Evolutionary conservation across 2,888 invertebrate genomes (phyloP).

Genomic region (Drosophila buzzatii): DNA sequence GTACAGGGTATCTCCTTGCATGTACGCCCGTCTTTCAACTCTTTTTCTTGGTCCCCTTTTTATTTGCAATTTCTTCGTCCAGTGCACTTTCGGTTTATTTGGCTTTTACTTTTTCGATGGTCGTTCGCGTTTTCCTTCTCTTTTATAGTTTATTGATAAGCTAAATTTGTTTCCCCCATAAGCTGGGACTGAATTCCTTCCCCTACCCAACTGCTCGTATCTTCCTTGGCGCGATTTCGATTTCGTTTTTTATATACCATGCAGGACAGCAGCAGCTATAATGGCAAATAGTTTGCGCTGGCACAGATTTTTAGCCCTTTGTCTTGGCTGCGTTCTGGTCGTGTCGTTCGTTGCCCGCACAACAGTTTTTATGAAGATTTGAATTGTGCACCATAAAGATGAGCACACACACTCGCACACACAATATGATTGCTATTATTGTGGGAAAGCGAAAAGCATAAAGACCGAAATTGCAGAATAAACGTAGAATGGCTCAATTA

Average conservation of each 20-base stretch:
- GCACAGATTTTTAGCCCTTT: conserved; percentile 52
- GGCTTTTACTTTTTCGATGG: conserved; percentile 32
- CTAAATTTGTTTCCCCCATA: conserved; percentile 51
- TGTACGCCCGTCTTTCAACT: not conserved
- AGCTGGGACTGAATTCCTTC: conserved; percentile 58
- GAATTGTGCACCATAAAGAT: conserved; percentile 67
- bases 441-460: conserved; percentile 63
- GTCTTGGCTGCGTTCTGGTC: conserved; percentile 47
- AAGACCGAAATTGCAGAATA: conserved; percentile 70
- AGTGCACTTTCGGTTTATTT: conserved; percentile 69
- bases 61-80: conserved; percentile 73
- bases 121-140: conserved; percentile 24
- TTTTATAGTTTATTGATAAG: conserved; percentile 80
- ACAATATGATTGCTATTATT: conserved; percentile 70
- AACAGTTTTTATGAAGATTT: conserved; percentile 66
- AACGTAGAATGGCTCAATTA: conserved; percentile 71
- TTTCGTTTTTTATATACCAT: conserved; percentile 52
- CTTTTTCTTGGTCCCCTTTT: conserved; percentile 16
- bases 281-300: conserved; percentile 61
- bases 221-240: conserved; percentile 54
- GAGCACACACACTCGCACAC: conserved; percentile 19
- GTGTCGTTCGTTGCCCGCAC: conserved; percentile 77
- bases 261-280: conserved; percentile 17
- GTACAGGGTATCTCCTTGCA: not conserved
- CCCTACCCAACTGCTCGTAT: conserved; percentile 41